Evolutionary conservation across 2,113 vertebrate genomes (phyloP).

Genomic region (Tychaedon coryphoeus): DNA sequence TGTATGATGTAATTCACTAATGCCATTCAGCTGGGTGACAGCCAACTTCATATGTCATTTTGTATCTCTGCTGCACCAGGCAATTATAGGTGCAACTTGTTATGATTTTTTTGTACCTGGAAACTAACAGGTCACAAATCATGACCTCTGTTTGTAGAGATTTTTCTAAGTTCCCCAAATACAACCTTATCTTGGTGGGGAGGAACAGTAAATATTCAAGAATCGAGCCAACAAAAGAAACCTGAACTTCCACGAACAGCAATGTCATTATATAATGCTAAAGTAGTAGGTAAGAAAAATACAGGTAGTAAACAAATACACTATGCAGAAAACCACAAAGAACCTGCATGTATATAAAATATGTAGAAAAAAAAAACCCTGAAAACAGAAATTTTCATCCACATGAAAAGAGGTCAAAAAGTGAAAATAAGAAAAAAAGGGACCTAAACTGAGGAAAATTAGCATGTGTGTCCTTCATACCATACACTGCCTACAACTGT

Average conservation of each 20-base stretch:
- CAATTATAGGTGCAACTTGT: not conserved
- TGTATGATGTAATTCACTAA: conserved; percentile 31
- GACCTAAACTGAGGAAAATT: not conserved
- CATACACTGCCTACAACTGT: fast-evolving
- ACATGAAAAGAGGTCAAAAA: not conserved
- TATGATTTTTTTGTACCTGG: not conserved
- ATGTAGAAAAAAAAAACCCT: fast-evolving
- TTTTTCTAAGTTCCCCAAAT: not conserved
- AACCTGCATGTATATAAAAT: not conserved
- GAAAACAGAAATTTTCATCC: not conserved
- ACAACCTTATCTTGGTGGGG: not conserved
- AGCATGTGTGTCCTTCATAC: not conserved
- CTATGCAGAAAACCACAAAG: not conserved
- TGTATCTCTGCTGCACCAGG: not conserved
- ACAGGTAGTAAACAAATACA: not conserved
- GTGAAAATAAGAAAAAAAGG: not conserved
- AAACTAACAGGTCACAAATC: not conserved
- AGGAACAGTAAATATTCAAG: not conserved
- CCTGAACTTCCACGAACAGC: not conserved
- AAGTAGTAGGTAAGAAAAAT: not conserved
- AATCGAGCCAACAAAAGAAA: not conserved
- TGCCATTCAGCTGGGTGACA: conserved; percentile 10
- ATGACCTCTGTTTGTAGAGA: not conserved
- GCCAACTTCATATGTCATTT: not conserved
- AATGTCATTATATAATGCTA: not conserved